Evolutionary conservation across 2,888 invertebrate genomes (phyloP), one percentile per base, ranked within the genome.

Genomic region (Ennomos quercinarius): DNA sequence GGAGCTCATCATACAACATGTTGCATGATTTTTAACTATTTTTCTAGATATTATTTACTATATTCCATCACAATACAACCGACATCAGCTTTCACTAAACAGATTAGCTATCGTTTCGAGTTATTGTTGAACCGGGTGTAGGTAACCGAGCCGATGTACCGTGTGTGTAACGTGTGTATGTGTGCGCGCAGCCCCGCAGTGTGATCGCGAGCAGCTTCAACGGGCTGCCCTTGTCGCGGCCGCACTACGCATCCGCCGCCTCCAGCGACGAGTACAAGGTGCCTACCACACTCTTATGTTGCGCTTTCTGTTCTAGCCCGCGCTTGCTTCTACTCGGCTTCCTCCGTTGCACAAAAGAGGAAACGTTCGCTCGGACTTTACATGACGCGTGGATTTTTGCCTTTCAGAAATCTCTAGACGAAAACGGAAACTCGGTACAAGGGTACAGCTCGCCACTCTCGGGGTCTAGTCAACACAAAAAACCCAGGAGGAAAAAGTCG

Each of bases 381-480:
- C 3, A 6, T 45, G 68, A 72, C 66, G 68, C 63, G 60, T 68
- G 27, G 27, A 57, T 63, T 73, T 70, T 75, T 70, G 71, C 71
- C 66, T 93, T 93, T 55, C 87, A 94, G 93, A 96, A 95, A 85
- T 93, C 95, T 64, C 90, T 95, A 63, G 97, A 97, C 87, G 97
- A 97, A 88, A 97, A 97, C 81, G 96, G 96, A 63, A 97, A 97
- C 83, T 94, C 96, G 39, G 89, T 96, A 55, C 94, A 94, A 77
- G 93, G 83, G 74, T 91, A 83, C 87, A 93, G 83, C 78, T 89
- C 93, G 55, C 86, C 89, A 53, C 81, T 86, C 67, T 85, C 89
- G 70, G 90, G 89, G 64, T 86, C 88, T 77, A 89, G 89, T 80
- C 93, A 91, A 74, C 87, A 91, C 73, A 93, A 94, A 86, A 93